phyloP scores from a whole-genome alignment of 2,888 invertebrate genomes.

The Pyrocoelia pectoralis region DNA sequence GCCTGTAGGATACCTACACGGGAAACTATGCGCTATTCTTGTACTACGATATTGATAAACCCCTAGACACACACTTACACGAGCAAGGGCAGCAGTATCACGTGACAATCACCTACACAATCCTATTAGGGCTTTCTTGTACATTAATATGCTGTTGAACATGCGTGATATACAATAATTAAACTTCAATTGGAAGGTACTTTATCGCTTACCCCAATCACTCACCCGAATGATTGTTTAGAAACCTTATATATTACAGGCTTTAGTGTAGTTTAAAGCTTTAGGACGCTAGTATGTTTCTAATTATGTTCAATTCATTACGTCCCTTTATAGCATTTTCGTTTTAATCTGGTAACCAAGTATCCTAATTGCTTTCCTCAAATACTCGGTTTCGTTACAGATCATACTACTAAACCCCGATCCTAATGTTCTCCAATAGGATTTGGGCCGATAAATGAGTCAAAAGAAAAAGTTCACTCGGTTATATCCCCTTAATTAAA shows the following conservation, averaged over 20 bases:
- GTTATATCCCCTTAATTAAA: background rate
- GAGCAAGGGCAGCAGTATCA: constrained; percentile 22
- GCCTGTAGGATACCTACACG: constrained; percentile 30
- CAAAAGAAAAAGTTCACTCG: background rate
- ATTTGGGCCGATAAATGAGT: background rate
- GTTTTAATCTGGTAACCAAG: constrained; percentile 11
- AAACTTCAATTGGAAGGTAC: constrained; percentile 33
- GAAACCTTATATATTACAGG: constrained; percentile 29
- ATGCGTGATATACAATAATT: constrained; percentile 36
- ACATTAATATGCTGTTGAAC: constrained; percentile 33
- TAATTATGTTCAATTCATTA: constrained; percentile 28
- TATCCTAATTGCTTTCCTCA: constrained; percentile 7
- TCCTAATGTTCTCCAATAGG: background rate
- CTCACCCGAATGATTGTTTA: constrained; percentile 29
- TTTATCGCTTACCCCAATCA: constrained; percentile 30
- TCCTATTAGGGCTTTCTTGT: constrained; percentile 20
- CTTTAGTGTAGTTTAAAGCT: constrained; percentile 23
- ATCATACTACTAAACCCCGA: background rate
- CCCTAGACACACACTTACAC: constrained; percentile 32
- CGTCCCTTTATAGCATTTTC: constrained; percentile 20
- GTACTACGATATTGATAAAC: constrained; percentile 37
- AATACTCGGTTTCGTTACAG: background rate
- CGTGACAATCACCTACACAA: constrained; percentile 25
- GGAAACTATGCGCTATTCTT: constrained; percentile 29
- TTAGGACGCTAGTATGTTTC: constrained; percentile 23